A percentile compares a stretch with the other conserved stretches of the same genome.
Evolutionary conservation across 2,888 invertebrate genomes (phyloP).

Genomic region (Hyposoter dolosus): DNA sequence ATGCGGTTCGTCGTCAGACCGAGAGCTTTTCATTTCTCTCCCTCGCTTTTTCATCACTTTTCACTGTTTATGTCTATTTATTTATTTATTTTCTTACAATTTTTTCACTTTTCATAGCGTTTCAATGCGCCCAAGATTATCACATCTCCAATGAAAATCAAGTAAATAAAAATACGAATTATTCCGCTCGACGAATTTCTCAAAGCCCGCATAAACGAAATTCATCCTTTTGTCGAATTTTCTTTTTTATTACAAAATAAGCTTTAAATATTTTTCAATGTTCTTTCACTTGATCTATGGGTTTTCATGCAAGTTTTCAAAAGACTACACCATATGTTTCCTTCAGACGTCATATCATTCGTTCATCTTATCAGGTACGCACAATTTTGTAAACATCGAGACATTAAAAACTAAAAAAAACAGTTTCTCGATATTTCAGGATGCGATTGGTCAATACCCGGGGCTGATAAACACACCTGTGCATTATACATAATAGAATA

Average conservation of each 20-base stretch:
- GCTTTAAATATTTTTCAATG: background rate
- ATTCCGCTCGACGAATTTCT: background rate
- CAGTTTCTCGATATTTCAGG: background rate
- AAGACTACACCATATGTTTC: background rate
- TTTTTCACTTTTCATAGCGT: background rate
- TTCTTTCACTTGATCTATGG: background rate
- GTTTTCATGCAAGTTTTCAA: background rate
- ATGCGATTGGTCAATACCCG: constrained; percentile 6
- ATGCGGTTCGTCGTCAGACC: constrained; percentile 52
- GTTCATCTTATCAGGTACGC: background rate
- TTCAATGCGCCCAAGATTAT: background rate
- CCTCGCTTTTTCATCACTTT: constrained; percentile 11
- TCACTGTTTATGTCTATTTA: constrained; percentile 2
- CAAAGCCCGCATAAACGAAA: background rate
- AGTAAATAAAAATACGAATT: background rate
- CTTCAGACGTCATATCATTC: background rate
- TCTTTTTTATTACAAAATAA: background rate
- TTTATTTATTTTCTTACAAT: constrained; percentile 3
- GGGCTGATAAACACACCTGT: background rate
- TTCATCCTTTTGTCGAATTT: background rate
- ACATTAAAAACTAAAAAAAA: background rate
- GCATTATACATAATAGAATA: background rate
- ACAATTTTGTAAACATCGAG: background rate
- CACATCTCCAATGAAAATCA: background rate
- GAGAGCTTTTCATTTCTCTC: constrained; percentile 30